Evolutionary conservation across 2,888 invertebrate genomes (phyloP).

Genomic region (Bruchidius siliquastri): DNA sequence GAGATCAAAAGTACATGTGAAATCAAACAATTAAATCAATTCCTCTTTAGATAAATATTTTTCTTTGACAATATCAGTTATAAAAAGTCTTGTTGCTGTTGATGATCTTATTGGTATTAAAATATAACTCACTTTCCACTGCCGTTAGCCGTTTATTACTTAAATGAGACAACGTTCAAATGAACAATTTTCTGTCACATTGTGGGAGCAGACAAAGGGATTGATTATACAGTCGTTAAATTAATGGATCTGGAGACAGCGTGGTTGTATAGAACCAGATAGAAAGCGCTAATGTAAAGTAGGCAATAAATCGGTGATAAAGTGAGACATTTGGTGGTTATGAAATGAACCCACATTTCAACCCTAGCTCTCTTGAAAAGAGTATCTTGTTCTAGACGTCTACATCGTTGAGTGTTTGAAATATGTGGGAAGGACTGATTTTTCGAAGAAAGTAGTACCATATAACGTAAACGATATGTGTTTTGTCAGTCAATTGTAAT

Average conservation of each 20-base stretch:
- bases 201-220: neutral
- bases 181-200: neutral
- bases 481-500: no score
- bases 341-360: neutral
- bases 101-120: no score
- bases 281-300: neutral
- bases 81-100: no score
- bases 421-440: neutral
- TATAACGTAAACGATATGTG: no score
- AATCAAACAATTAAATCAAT: no score
- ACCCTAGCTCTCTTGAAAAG: neutral
- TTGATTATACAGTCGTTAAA: neutral
- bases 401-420: neutral
- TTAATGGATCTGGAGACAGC: neutral
- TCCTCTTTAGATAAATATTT: no score
- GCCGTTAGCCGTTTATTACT: neutral
- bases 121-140: neutral
- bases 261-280: neutral
- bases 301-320: neutral
- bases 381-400: neutral
- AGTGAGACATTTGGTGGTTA: neutral
- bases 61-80: no score
- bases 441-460: neutral
- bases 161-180: neutral
- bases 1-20: no score